phyloP scores from a whole-genome alignment of 2,797 vertebrate genomes.

The Falco berigora region DNA sequence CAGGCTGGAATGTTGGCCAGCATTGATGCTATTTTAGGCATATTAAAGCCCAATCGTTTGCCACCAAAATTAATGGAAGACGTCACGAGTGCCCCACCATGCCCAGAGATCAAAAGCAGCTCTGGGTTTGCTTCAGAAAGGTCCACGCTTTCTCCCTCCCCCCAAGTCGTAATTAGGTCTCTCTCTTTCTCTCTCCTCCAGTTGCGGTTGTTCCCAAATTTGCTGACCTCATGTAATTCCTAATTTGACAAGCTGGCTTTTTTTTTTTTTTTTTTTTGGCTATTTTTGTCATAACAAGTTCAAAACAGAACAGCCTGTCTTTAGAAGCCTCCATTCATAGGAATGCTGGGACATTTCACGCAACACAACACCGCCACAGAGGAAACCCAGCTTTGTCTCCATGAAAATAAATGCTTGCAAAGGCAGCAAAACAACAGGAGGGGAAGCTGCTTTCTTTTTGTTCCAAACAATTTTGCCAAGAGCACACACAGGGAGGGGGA shows the following conservation, averaged over 20 bases:
- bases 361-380: neutral
- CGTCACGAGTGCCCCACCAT: neutral
- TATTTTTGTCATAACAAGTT: conserved; percentile 36
- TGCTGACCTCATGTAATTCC: conserved; percentile 63
- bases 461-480: conserved; percentile 10
- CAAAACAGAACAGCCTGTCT: neutral
- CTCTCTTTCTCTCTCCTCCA: conserved; percentile 26
- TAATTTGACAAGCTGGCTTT: conserved; percentile 41
- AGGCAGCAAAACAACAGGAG: conserved; percentile 46
- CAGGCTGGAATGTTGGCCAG: neutral
- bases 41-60: neutral
- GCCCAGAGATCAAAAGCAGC: neutral
- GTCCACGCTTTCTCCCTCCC: neutral
- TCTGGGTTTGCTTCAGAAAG: neutral
- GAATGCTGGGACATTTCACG: neutral
- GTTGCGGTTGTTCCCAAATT: conserved; percentile 26
- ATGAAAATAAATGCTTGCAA: conserved; percentile 27
- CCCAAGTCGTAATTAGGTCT: conserved; percentile 23
- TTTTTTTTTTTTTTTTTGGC: neutral
- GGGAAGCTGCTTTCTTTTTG: conserved; percentile 50
- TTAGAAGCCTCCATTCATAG: conserved; percentile 7
- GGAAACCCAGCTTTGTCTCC: conserved; percentile 41
- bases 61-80: neutral
- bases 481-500: neutral
- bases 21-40: neutral